phyloP scores from a whole-genome alignment of 37 sponge, comb jelly and placozoan species.

The Halisarca cf. caerulea region DNA sequence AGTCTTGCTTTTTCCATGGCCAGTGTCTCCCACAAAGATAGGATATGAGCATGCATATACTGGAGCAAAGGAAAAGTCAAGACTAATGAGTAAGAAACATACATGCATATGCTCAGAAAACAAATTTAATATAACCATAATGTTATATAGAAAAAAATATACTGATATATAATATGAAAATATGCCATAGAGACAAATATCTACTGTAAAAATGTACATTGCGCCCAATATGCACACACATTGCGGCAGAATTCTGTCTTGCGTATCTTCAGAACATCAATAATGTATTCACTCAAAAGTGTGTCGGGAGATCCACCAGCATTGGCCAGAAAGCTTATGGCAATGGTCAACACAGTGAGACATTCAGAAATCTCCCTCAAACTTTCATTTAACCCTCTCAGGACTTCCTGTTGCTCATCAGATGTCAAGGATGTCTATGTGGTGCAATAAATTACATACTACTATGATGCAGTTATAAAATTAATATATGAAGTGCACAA shows the following conservation, averaged over 20 bases:
- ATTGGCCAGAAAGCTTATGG: slow-evolving; percentile 61
- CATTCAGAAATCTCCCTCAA: slow-evolving; percentile 37
- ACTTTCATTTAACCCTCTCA: slow-evolving; percentile 26
- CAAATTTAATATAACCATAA: too few relatives aligned
- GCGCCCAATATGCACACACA: slow-evolving; percentile 9
- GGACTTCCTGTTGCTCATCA: slow-evolving; percentile 42
- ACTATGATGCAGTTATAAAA: background rate
- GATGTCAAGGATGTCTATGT: slow-evolving; percentile 26
- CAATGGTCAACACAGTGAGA: slow-evolving; percentile 61
- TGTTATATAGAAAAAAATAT: too few relatives aligned
- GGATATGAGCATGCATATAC: slow-evolving; percentile 44
- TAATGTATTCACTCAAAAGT: slow-evolving; percentile 39
- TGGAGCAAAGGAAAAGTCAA: background rate
- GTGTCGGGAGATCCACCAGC: slow-evolving; percentile 46
- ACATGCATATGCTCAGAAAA: too few relatives aligned
- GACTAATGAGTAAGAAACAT: too few relatives aligned
- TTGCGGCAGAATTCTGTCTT: slow-evolving; percentile 40
- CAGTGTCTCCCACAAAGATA: slow-evolving; percentile 70
- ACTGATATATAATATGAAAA: too few relatives aligned
- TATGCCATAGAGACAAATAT: background rate
- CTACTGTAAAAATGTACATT: background rate
- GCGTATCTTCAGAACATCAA: slow-evolving; percentile 40
- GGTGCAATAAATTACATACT: background rate
- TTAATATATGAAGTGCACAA: background rate
- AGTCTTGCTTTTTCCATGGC: slow-evolving; percentile 49